phyloP scores from a whole-genome alignment of 2,797 vertebrate genomes.

The Phalanger gymnotis region DNA sequence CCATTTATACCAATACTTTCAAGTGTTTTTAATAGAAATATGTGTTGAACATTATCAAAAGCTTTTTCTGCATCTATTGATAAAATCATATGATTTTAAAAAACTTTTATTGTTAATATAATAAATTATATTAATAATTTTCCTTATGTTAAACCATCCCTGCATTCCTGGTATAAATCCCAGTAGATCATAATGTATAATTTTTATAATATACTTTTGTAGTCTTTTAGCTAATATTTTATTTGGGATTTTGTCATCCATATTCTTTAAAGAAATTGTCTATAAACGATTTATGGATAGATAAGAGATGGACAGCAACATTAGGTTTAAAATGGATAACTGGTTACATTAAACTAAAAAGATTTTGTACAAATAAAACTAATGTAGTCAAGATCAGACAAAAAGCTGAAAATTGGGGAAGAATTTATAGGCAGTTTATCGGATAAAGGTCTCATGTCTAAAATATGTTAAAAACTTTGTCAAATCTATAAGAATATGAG shows the following conservation, averaged over 20 bases:
- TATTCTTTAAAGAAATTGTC: not conserved
- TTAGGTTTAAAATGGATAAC: not conserved
- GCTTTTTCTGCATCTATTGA: no score
- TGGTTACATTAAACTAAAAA: not conserved
- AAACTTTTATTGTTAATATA: no score
- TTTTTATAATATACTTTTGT: not conserved
- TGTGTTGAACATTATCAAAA: no score
- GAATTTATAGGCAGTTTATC: not conserved
- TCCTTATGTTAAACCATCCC: no score
- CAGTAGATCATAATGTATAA: not conserved
- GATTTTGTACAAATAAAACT: no score
- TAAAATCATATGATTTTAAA: no score
- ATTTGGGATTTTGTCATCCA: not conserved
- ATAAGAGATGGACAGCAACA: not conserved
- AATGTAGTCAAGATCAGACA: not conserved
- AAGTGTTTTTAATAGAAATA: no score
- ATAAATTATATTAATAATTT: no score
- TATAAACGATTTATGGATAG: not conserved
- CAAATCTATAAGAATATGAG: not conserved
- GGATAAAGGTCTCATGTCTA: not conserved
- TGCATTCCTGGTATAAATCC: no score
- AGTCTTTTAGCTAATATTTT: not conserved
- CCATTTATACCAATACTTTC: no score
- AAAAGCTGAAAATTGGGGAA: not conserved
- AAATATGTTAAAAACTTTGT: not conserved